These are phyloP conservation scores for Drosophila eohydei DNA, from an alignment of 2,888 invertebrate species.

Conservation along the genomic window DNA sequence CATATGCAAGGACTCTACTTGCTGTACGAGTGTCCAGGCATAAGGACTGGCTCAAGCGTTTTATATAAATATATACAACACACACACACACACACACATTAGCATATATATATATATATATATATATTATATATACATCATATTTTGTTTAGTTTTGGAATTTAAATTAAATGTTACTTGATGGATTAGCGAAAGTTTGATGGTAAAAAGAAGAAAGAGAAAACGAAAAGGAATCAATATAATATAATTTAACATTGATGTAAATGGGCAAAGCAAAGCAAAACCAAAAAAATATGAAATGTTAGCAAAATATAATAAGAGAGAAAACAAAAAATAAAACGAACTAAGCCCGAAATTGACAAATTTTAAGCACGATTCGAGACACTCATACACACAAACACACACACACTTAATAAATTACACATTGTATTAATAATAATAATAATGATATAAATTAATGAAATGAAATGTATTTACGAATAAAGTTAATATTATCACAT, in stretches of 20 bases:
- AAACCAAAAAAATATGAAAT: slow-evolving; percentile 19
- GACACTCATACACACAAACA: slow-evolving; percentile 54
- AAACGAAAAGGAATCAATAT: slow-evolving; percentile 15
- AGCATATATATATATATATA: slow-evolving; percentile 17
- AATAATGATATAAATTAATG: slow-evolving; percentile 70
- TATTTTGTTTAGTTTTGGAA: slow-evolving; percentile 60
- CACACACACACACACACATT: slow-evolving; percentile 19
- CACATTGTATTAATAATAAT: slow-evolving; percentile 73
- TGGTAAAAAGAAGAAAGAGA: slow-evolving; percentile 32
- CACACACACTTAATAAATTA: slow-evolving; percentile 70
- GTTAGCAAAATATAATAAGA: slow-evolving; percentile 46
- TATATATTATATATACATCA: slow-evolving; percentile 26
- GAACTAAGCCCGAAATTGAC: slow-evolving; percentile 68
- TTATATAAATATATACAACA: slow-evolving; percentile 58
- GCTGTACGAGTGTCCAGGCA: slow-evolving; percentile 35
- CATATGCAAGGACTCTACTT: slow-evolving; percentile 27
- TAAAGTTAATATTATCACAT: slow-evolving; percentile 80
- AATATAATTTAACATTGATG: slow-evolving; percentile 54
- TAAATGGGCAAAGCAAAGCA: slow-evolving; percentile 16
- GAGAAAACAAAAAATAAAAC: slow-evolving; percentile 26
- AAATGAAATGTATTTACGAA: slow-evolving; percentile 78
- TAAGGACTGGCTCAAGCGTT: slow-evolving; percentile 44
- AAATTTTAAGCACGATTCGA: slow-evolving; percentile 71
- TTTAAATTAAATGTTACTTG: slow-evolving; percentile 72
- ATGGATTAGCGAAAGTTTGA: slow-evolving; percentile 68